A percentile compares a stretch with the other conserved stretches of the same genome.
Evolutionary conservation across 2,113 vertebrate genomes (phyloP).

Genomic region (Silurus glanis): DNA sequence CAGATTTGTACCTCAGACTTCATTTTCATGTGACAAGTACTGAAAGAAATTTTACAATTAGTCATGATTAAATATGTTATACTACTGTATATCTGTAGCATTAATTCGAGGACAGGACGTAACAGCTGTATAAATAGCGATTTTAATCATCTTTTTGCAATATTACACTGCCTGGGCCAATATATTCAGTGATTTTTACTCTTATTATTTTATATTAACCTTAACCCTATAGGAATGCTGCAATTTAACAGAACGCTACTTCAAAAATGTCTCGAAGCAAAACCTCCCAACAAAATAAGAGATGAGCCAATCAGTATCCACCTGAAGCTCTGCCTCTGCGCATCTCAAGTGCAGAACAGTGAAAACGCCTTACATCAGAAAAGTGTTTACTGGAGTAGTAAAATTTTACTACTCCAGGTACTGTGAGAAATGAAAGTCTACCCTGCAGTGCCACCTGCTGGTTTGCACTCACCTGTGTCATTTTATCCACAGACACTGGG

Average conservation of each 20-base stretch:
- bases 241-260: background rate
- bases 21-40: background rate
- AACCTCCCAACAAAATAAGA: background rate
- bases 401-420: no score
- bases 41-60: background rate
- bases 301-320: background rate
- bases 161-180: background rate
- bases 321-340: background rate
- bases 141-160: background rate
- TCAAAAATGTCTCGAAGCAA: background rate
- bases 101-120: background rate
- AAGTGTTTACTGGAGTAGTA: no score
- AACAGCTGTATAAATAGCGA: background rate
- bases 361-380: background rate
- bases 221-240: background rate
- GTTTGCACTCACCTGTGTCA: conserved; percentile 87
- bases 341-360: background rate
- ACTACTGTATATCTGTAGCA: no score
- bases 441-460: conserved; percentile 65
- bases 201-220: background rate
- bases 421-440: background rate
- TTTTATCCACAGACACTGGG: conserved; percentile 98
- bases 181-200: background rate
- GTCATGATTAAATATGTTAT: background rate
- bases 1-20: background rate